A percentile compares a stretch with the other conserved stretches of the same genome.
phyloP scores from a whole-genome alignment of 2,113 vertebrate genomes.

The human region GRCh38 chr5:97121501-97122000 shows the following conservation, averaged over 20 bases:
- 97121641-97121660: neutral
- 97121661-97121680: neutral
- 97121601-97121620: neutral
- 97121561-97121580: neutral
- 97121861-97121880: neutral
- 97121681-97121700: neutral
- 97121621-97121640: neutral
- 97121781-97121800: neutral
- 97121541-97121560: neutral
- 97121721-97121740: neutral
- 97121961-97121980: neutral
- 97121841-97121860: neutral
- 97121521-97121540: neutral
- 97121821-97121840: neutral
- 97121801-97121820: neutral
- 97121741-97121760: neutral
- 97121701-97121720: conserved; percentile 12
- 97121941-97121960: neutral
- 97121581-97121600: neutral
- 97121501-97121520: neutral
- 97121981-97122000: neutral
- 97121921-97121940: neutral
- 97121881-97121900: neutral
- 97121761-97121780: conserved; percentile 26
- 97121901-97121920: neutral